Conservation (phyloP, 2,888 invertebrate species). For the Nomada flava region DNA sequence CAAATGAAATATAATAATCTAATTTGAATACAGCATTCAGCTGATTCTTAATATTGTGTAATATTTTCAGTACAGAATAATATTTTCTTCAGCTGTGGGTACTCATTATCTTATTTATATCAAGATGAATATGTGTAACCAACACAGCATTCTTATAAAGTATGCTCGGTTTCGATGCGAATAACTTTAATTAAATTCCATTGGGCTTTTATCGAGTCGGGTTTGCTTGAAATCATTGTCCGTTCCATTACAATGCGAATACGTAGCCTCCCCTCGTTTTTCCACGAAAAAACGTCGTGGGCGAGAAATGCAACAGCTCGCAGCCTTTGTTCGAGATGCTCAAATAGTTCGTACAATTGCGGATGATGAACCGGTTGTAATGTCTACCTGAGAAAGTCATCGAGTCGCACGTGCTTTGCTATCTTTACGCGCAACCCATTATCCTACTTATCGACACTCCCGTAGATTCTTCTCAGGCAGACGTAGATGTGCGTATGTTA, state of each 20-base stretch:
- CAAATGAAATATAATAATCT: too few species aligned
- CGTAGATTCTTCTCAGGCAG: conserved; percentile 18
- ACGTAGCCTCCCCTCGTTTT: conserved; percentile 27
- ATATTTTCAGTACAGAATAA: too few species aligned
- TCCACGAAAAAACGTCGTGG: conserved; percentile 58
- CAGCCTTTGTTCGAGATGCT: conserved; percentile 42
- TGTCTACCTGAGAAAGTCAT: conserved; percentile 55
- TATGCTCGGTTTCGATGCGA: neutral
- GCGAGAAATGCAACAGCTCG: conserved; percentile 55
- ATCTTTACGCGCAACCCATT: conserved; percentile 41
- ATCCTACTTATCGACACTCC: conserved; percentile 61
- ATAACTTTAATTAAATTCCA: too few species aligned
- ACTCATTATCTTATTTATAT: too few species aligned
- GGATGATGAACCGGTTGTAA: conserved; percentile 44
- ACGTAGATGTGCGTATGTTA: neutral
- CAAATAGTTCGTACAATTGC: conserved; percentile 26
- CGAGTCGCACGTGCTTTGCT: conserved; percentile 11
- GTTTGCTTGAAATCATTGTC: neutral
- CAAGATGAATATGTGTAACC: too few species aligned
- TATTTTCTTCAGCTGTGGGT: too few species aligned
- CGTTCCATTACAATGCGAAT: neutral
- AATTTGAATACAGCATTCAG: too few species aligned
- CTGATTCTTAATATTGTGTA: too few species aligned
- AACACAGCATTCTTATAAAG: too few species aligned
- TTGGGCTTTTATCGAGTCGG: too few species aligned